Evolutionary conservation across 2,888 invertebrate genomes (phyloP), one percentile per base, ranked within the genome.

Genomic region (Rambutsinella grinnellia): DNA sequence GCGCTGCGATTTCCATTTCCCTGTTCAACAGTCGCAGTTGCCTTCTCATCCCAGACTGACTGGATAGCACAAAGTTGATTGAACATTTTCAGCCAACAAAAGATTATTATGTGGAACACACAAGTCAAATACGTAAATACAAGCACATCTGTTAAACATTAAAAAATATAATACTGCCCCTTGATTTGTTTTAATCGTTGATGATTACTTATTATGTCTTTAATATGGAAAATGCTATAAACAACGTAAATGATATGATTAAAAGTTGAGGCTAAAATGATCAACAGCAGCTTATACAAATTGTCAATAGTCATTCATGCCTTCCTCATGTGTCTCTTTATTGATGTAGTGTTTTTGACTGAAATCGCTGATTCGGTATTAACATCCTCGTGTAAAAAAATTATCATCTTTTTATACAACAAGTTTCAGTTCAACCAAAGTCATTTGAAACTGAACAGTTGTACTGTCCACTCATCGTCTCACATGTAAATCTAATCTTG

Each of bases 331-430:
- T 63, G 36, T 49, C 51, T 63, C 53, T 63, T 63, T 21, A 28
- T 63, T 51, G 47, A 49, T 47, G 24, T 27, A 24, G 28, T 51
- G n/a, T n/a, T n/a, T n/a, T n/a, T 63, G 19, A 27, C 28, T 53
- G 36, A 53, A 63, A 63, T 63, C 28, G 51, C 63, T 63, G 51
- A 62, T 47, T 62, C 62, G 24, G 49, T 62, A 51, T 17, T 63
- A 63, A 63, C 53, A 53, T 53, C 58, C 49, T 49, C 49, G 49
- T 49, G 49, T 49, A n/a, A n/a, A n/a, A n/a, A 28, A 49, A 54
- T 65, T 44, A 62, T 62, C 51, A 66, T 54, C n/a, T 51, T 66
- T 66, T 54, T 27, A 66, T 56, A 24, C 46, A 66, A 66, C 56
- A 54, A 56, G 44, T 17, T n/a, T 46, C 56, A 46, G 66, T 66